Evolutionary conservation across 2,113 vertebrate genomes (phyloP), one percentile per base, ranked within the genome.

Genomic region (Numida meleagris): DNA sequence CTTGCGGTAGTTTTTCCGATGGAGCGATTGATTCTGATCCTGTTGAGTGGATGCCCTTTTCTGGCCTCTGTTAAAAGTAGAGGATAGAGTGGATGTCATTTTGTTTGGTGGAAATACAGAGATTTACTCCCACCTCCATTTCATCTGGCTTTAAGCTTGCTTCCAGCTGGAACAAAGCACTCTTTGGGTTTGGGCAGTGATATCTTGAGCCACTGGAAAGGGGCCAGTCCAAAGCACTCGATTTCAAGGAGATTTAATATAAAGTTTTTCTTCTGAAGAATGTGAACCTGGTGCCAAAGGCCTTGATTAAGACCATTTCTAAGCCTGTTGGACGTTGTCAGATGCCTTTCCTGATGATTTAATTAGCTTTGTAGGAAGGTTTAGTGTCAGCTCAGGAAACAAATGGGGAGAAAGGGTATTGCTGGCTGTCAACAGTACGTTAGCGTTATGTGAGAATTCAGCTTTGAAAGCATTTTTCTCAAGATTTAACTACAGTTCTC

Each of bases 311-410:
- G 82, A 80, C 92, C 45, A 85, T 73, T 93, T 91, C 68, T 86
- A 83, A 88, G 87, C 70, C 85, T 68, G 43, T 75, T 90, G 84
- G 76, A 91, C 93, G n/a, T 78, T 95, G 93, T 96, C 88, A 94
- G 74, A 90, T 96, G 83, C 92, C 73, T 82, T 93, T 95, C 33
- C 33, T 90, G 61, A 46, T 57, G 58, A 85, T 94, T 90, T 91
- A 93, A 94, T 96, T 96, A 94, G 89, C 85, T 96, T 63, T 94
- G 79, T 92, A 82, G 81, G 79, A 86, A 94, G 73, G 71, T 76
- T 96, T 95, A 76, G 63, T 75, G 73, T 95, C 71, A 78, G 65
- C 85, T 94, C 82, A 65, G 77, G n/a, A 94, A 72, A 88, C 78
- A 88, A 91, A 86, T 86, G 75, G 12, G 43, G 53, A 86, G 63